Conservation (phyloP, 2,797 vertebrate species). For the Pantherophis vulpinus region DNA sequence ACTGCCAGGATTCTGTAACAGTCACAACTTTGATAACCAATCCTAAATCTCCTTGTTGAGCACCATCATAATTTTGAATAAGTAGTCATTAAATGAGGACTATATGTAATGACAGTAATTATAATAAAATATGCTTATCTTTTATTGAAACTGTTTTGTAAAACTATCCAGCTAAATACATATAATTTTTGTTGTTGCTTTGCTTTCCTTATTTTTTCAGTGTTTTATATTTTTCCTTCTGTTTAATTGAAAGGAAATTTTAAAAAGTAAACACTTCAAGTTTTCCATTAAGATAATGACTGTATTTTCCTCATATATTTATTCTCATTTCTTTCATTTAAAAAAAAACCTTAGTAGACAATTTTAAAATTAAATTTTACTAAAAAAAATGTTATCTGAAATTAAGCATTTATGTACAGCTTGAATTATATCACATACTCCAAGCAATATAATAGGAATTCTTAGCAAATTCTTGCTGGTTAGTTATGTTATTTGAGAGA, state of each 20-base stretch:
- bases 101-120: not conserved
- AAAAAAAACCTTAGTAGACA: not conserved
- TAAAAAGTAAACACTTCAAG: not conserved
- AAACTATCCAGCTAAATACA: not conserved
- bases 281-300: not conserved
- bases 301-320: not conserved
- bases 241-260: not conserved
- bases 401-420: not conserved
- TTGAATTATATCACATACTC: not conserved
- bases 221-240: not conserved
- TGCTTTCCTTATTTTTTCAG: not conserved
- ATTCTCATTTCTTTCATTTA: not conserved
- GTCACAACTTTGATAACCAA: not conserved
- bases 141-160: not conserved
- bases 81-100: not conserved
- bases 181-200: not conserved
- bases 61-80: not conserved
- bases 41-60: not conserved
- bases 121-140: not conserved
- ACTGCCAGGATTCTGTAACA: not conserved
- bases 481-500: not conserved
- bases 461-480: not conserved
- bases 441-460: not conserved
- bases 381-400: not conserved
- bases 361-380: not conserved